These are phyloP conservation scores for Muschampia plurimacula DNA, from an alignment of 2,888 invertebrate species.

Conservation along the genomic window DNA sequence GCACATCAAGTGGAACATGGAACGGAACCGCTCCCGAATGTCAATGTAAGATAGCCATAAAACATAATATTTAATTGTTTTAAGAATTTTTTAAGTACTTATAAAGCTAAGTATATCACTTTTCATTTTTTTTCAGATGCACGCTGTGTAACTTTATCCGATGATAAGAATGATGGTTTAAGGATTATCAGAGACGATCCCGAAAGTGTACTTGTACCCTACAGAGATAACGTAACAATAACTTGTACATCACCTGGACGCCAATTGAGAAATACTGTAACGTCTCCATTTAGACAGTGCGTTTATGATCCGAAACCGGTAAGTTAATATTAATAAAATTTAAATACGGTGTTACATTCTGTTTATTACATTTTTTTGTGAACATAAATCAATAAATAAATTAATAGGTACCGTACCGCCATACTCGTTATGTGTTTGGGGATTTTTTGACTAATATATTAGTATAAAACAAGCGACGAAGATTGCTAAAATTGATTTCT, in stretches of 20 bases:
- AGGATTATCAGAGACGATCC: constrained; percentile 91
- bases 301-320: constrained; percentile 97
- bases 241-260: constrained; percentile 92
- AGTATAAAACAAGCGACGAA: background rate
- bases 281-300: constrained; percentile 96
- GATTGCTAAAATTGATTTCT: background rate
- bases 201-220: constrained; percentile 94
- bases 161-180: constrained; percentile 95
- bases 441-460: background rate
- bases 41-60: constrained; percentile 90
- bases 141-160: constrained; percentile 95
- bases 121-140: constrained; percentile 87
- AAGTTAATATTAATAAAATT: constrained; percentile 47
- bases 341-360: background rate
- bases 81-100: background rate
- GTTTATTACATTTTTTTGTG: background rate
- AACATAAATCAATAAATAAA: too few relatives aligned
- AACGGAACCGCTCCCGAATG: constrained; percentile 97
- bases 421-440: background rate
- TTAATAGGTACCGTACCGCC: background rate
- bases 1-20: constrained; percentile 96
- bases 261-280: constrained; percentile 91
- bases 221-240: constrained; percentile 95
- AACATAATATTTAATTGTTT: background rate
- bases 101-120: background rate